These are phyloP conservation scores for Myathropa florea DNA, from an alignment of 2,888 invertebrate genomes.

Conservation along the genomic window DNA sequence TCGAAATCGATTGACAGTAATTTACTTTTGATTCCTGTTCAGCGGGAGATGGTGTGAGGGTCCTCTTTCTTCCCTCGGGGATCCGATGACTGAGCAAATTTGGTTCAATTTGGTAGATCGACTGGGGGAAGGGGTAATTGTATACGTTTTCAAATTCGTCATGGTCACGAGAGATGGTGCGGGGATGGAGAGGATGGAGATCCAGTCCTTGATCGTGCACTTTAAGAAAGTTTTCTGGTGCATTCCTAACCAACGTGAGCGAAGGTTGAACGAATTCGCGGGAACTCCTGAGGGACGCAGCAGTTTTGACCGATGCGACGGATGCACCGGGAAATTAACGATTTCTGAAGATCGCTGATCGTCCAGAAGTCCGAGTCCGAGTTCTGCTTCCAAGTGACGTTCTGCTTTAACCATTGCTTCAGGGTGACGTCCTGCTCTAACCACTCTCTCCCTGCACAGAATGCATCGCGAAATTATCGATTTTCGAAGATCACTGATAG, in stretches of 20 bases:
- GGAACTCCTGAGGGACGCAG: not conserved
- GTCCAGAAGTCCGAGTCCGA: too few species aligned
- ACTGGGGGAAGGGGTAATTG: not conserved
- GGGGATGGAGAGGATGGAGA: not conserved
- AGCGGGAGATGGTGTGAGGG: not conserved
- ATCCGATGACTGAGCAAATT: constrained; percentile 41
- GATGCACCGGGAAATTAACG: too few species aligned
- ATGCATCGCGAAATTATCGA: too few species aligned
- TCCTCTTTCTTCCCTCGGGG: not conserved
- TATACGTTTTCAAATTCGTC: not conserved
- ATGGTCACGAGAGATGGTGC: not conserved
- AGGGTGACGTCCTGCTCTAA: too few species aligned
- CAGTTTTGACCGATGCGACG: too few species aligned
- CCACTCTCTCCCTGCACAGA: too few species aligned
- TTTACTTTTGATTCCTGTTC: constrained; percentile 33
- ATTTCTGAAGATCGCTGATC: too few species aligned
- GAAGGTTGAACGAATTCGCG: not conserved
- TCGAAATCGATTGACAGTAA: constrained; percentile 33
- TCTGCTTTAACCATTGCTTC: too few species aligned
- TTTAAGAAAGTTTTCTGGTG: too few species aligned
- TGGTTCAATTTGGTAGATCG: not conserved
- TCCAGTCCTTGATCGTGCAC: not conserved
- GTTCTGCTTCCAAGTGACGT: too few species aligned
- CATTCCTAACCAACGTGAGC: not conserved
- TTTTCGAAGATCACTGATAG: too few species aligned